Percentiles rank a stretch among this genome's conserved stretches.
phyloP scores from a whole-genome alignment of 2,888 invertebrate genomes.

The Scrobipalpa costella region DNA sequence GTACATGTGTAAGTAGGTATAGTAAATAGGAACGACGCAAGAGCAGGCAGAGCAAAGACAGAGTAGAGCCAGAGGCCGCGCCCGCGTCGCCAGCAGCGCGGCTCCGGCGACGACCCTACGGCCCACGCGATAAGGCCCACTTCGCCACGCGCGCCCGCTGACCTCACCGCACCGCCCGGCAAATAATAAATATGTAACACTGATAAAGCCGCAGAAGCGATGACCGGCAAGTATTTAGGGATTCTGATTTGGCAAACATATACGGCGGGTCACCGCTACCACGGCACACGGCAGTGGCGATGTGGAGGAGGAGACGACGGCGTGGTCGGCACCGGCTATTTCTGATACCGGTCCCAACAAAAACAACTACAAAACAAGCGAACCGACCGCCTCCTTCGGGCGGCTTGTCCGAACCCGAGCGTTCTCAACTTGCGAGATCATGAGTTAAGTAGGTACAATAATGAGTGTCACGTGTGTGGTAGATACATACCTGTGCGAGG shows the following conservation, averaged over 20 bases:
- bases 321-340: slow-evolving; percentile 53
- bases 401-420: slow-evolving; percentile 14
- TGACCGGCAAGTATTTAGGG: slow-evolving; percentile 75
- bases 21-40: slow-evolving; percentile 65
- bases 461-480: slow-evolving; percentile 49
- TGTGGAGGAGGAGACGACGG: slow-evolving; percentile 47
- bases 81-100: slow-evolving; percentile 48
- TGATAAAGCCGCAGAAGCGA: slow-evolving; percentile 77
- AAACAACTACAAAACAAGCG: slow-evolving; percentile 5
- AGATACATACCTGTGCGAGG: slow-evolving; percentile 66
- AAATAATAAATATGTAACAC: slow-evolving; percentile 81
- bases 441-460: slow-evolving; percentile 28
- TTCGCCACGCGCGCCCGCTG: slow-evolving; percentile 68
- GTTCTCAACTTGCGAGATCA: slow-evolving; percentile 8
- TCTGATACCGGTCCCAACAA: slow-evolving; percentile 41
- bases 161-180: slow-evolving; percentile 73
- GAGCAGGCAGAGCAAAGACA: slow-evolving; percentile 72
- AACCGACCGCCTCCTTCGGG: slow-evolving; percentile 31
- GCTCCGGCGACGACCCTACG: slow-evolving; percentile 58
- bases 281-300: slow-evolving; percentile 47
- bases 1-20: slow-evolving; percentile 21
- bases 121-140: slow-evolving; percentile 73
- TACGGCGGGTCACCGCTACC: slow-evolving; percentile 58
- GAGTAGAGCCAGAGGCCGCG: slow-evolving; percentile 65
- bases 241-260: slow-evolving; percentile 69